Conservation (phyloP, 1,140 invertebrate species). For the Cydia fagiglandana region DNA sequence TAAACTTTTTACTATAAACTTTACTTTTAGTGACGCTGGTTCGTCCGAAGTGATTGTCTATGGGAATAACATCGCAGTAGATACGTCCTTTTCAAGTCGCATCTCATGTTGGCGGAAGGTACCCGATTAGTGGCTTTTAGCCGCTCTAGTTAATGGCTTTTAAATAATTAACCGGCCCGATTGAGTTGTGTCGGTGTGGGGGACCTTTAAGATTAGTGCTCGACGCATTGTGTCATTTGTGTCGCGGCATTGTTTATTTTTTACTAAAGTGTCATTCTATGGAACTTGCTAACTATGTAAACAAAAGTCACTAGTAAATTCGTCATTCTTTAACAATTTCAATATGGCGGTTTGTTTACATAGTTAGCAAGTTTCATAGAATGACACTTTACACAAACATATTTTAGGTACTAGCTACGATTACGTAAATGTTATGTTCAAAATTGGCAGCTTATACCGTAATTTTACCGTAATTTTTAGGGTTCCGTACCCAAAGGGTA, state of each 20-base stretch:
- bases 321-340: too few relatives aligned
- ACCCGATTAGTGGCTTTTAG: constrained; percentile 68
- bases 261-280: too few relatives aligned
- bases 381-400: too few relatives aligned
- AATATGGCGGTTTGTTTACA: too few relatives aligned
- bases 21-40: neutral
- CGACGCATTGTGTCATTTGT: neutral
- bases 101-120: constrained; percentile 57
- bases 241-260: neutral
- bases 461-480: too few relatives aligned
- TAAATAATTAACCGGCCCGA: constrained; percentile 53
- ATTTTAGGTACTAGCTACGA: neutral
- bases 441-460: too few relatives aligned
- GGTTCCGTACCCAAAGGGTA: too few relatives aligned
- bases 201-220: neutral
- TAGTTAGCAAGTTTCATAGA: too few relatives aligned
- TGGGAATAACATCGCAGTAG: neutral
- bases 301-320: too few relatives aligned
- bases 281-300: too few relatives aligned
- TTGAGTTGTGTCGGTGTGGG: constrained; percentile 40
- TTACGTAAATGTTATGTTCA: too few relatives aligned
- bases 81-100: neutral
- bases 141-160: constrained; percentile 55
- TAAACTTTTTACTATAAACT: too few relatives aligned
- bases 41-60: neutral